Evolutionary conservation across 2,797 vertebrate species (phyloP).

Genomic region (Esox masquinongy): DNA sequence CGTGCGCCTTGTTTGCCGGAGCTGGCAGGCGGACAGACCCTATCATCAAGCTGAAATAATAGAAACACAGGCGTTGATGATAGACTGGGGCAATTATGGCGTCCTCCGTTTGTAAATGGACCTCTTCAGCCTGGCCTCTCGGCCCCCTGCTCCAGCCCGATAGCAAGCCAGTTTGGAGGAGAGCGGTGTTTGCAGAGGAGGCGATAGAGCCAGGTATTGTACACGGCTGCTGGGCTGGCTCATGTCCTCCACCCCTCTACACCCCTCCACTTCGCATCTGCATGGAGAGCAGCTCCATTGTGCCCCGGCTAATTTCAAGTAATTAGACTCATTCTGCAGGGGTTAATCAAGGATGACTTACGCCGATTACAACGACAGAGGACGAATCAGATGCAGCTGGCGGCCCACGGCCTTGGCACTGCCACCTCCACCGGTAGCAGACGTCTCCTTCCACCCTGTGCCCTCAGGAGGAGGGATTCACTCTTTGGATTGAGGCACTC

Average conservation of each 20-base stretch:
- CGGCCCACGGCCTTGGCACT: conserved; percentile 14
- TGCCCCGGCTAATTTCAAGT: conserved; percentile 85
- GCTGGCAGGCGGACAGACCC: conserved; percentile 70
- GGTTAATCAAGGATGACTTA: conserved; percentile 83
- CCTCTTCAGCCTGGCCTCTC: conserved; percentile 68
- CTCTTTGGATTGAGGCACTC: neutral
- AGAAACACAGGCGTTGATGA: conserved; percentile 73
- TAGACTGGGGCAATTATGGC: conserved; percentile 73
- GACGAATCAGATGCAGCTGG: conserved; percentile 49
- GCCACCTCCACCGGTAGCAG: conserved; percentile 30
- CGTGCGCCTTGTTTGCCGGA: conserved; percentile 60
- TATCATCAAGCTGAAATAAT: conserved; percentile 75
- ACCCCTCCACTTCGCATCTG: conserved; percentile 50
- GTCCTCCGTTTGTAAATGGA: conserved; percentile 59
- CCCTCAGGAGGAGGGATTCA: neutral
- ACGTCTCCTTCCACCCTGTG: neutral
- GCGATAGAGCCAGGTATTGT: conserved; percentile 23
- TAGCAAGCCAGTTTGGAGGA: conserved; percentile 41
- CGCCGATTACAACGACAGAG: conserved; percentile 59
- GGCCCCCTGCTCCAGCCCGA: conserved; percentile 64
- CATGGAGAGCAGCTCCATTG: conserved; percentile 60
- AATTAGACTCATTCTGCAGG: conserved; percentile 89
- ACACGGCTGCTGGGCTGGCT: conserved; percentile 10
- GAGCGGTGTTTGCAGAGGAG: neutral
- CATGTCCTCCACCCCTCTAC: neutral